phyloP scores from a whole-genome alignment of 2,888 invertebrate species.

The Himalopsyche kuldschensis region DNA sequence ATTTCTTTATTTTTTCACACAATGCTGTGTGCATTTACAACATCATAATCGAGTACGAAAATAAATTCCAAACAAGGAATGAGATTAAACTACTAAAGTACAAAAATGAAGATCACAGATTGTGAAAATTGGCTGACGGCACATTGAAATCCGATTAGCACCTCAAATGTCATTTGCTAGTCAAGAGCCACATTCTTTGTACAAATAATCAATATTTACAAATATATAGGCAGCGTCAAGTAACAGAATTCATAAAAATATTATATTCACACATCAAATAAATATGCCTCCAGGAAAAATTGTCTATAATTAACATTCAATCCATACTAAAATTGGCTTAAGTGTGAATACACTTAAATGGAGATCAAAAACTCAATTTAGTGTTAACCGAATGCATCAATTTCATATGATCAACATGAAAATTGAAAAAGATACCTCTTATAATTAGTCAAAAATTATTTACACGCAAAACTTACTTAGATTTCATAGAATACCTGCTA shows the following conservation, averaged over 20 bases:
- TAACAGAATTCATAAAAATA: not conserved
- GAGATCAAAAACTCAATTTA: not conserved
- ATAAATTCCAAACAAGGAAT: conserved; percentile 4
- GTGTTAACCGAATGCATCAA: too few species aligned
- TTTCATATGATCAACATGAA: not conserved
- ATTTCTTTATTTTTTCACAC: not conserved
- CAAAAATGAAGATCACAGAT: conserved; percentile 8
- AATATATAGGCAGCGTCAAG: not conserved
- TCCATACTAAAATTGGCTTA: not conserved
- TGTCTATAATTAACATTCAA: not conserved
- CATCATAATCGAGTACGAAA: not conserved
- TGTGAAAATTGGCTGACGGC: not conserved
- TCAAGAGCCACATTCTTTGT: not conserved
- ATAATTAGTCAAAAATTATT: not conserved
- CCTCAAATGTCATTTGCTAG: not conserved
- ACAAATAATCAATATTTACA: not conserved
- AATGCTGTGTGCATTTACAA: not conserved
- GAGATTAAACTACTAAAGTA: not conserved
- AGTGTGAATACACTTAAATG: not conserved
- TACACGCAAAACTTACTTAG: not conserved
- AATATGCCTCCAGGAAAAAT: not conserved
- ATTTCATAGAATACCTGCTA: not conserved
- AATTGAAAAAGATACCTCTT: not conserved
- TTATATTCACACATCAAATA: not conserved
- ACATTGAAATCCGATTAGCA: not conserved